Evolutionary conservation across 2,797 vertebrate genomes (phyloP), one percentile per base, ranked within the genome.

Genomic region (Florisuga fusca): DNA sequence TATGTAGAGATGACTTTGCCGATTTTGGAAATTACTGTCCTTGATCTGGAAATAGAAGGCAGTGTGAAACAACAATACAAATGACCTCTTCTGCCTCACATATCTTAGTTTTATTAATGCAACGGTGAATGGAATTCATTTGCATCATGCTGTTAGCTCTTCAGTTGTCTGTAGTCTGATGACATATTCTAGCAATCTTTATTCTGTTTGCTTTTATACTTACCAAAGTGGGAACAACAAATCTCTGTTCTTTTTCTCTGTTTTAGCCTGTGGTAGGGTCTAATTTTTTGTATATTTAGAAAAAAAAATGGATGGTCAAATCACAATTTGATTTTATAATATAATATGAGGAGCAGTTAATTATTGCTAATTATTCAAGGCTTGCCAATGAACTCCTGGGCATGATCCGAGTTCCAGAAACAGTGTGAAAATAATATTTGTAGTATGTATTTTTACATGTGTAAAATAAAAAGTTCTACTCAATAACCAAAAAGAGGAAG

Each of bases 341-440:
- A 68, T 51, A 3, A 6, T 93, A 34, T 69, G 55, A 38, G 87
- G 82, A 68, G 34, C 84, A 82, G 53, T 76, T 85, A 85, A 84
- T 94, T 43, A 62, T 79, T 91, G 75, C 84, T 68, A 66, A 63
- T 92, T 94, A 90, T 69, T 91, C 51, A 93, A 69, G 66, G 22
- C 45, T 82, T 95, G 16, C 12, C 41, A 67, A 8, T 83, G 73
- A 95, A 81, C n/a, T 94, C 84, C 59, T 85, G 54, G 53, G 53
- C 90, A 80, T n/a, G 22, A 41, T 91, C 29, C 48, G 38, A 96
- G 61, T 75, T 79, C 33, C 18, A 43, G 23, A 25, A 84, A 64
- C 34, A 15, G 38, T 57, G 13, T 20, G 61, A 86, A 93, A 94
- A 75, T 45, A 77, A 18, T 89, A 69, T 74, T 75, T 88, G 38